Base-by-base conservation (phyloP, 2,888 invertebrate genomes). In the Leptopterna dolabrata region DNA sequence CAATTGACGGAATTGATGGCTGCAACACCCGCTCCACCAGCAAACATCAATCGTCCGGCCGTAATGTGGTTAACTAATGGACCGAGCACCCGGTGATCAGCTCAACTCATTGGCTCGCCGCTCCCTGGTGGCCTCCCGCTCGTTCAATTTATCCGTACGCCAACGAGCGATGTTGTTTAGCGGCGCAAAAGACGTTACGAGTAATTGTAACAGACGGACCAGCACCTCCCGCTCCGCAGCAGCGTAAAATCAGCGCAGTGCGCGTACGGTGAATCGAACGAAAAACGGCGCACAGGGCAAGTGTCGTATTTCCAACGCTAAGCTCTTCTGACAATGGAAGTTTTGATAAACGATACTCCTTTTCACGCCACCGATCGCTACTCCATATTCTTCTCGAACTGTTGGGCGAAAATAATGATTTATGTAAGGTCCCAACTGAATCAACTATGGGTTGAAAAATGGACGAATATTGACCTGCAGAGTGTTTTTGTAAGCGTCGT, bases 1-100 rank as follows among this genome's bases (percentile, higher is more conserved):
- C 73, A 73, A 73, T 73, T 73, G 19, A 73, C n/a, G 7, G 41
- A 73, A 73, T 73, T 41, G 73, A 73, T 73, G 14, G 36, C 41
- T 24, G 63, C 73, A 41, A 73, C 73, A 19, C 73, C 73, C 36
- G 16, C 41, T 30, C 73, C 70, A 9, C 36, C 36, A 19, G 73
- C 73, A 30, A 19, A 30, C 73, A 73, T 73, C 73, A 36, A 73
- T 73, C 73, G 30, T 73, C 73, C 36, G 29, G 36, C 7, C 16
- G 73, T 41, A 73, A 73, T 73, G 73, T 73, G 73, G 73, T 73
- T 73, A 73, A 73, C 73, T 73, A 73, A 73, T 73, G 73, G 73
- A 73, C 73, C 73, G 16, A 41, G 36, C 73, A 41, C 73, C 41
- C 36, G 6, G 73, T 73, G 73, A 73, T 73, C 73, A 73, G 36